Base-by-base conservation (phyloP, 2,797 vertebrate species). In the Yasuhikotakia modesta region DNA sequence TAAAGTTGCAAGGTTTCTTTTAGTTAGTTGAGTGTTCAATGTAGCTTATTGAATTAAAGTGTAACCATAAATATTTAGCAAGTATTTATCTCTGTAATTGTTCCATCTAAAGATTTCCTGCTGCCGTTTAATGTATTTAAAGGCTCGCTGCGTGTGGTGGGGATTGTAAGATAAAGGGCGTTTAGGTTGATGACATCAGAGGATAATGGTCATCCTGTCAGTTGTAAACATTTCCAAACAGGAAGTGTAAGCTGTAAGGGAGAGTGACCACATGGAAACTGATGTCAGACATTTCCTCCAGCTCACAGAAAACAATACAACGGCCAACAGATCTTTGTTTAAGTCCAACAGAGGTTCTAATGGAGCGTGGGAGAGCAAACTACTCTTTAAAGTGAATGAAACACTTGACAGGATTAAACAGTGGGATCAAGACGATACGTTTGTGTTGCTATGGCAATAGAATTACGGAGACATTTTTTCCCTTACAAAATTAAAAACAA, bases 251-350 rank as follows among this genome's bases (percentile, higher is more conserved):
- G 46, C 67, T 65, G 53, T 65, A 64, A 61, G 53, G 19, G 45
- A 76, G 75, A 66, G 72, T 71, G 70, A 76, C 65, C 46, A 11
- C 70, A 79, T 71, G 39, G 61, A 57, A 63, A 65, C 50, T 61
- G 60, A 79, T 73, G 83, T 84, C 83, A 84, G 74, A 83, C 69
- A 83, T 82, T 86, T 89, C 86, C 85, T 87, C 46, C 22, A 30
- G 70, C 77, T 80, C 43, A 70, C 32, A 75, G 75, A 82, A 84
- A 85, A 86, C 45, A 78, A 75, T 65, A 74, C 45, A 71, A 58
- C 64, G 63, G 67, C 46, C 64, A 50, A 39, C 13, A 45, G 30
- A 39, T 22, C 2, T 63, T 60, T 5, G 32, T 64, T 22, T 24
- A 2, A 39, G 32, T 48, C 30, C 10, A 24, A 4, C 35, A 30